These are phyloP conservation scores for Hylaea fasciaria DNA, from an alignment of 2,888 invertebrate species.

Conservation along the genomic window DNA sequence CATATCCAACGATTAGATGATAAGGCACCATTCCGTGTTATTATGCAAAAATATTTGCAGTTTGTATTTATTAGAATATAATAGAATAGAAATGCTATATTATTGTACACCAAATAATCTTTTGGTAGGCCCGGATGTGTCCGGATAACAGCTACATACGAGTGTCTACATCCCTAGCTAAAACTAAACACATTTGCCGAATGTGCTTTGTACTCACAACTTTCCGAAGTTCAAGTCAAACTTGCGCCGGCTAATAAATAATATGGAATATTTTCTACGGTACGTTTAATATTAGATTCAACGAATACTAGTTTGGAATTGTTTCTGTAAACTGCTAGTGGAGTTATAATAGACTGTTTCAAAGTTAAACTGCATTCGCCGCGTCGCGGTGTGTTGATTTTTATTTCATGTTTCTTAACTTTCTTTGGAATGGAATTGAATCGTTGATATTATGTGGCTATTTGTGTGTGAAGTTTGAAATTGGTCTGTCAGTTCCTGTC, in stretches of 20 bases:
- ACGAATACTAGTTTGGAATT: slow-evolving; percentile 55
- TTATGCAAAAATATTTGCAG: too few species aligned
- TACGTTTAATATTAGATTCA: slow-evolving; percentile 62
- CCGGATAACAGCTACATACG: too few species aligned
- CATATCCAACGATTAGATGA: too few species aligned
- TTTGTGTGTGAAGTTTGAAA: slow-evolving; percentile 17
- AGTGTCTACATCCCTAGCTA: slow-evolving; percentile 8
- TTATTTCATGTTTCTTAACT: slow-evolving; percentile 43
- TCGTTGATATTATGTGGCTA: slow-evolving; percentile 18
- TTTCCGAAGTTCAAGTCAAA: slow-evolving; percentile 35
- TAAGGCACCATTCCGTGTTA: too few species aligned
- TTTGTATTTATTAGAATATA: too few species aligned
- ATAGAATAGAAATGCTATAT: too few species aligned
- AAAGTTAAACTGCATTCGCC: slow-evolving; percentile 45
- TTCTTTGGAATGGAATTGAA: slow-evolving; percentile 30
- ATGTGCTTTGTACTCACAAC: slow-evolving; percentile 27
- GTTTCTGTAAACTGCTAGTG: slow-evolving; percentile 55
- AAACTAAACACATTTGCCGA: slow-evolving; percentile 34
- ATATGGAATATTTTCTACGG: slow-evolving; percentile 55
- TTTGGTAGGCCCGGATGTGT: not conserved
- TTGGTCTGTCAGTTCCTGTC: not conserved
- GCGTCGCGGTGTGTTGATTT: slow-evolving; percentile 55
- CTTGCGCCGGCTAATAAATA: slow-evolving; percentile 48
- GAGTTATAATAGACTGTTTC: slow-evolving; percentile 51
- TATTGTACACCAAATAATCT: too few species aligned